phyloP scores from a whole-genome alignment of 1,140 invertebrate genomes.

The Callitettix versicolor region DNA sequence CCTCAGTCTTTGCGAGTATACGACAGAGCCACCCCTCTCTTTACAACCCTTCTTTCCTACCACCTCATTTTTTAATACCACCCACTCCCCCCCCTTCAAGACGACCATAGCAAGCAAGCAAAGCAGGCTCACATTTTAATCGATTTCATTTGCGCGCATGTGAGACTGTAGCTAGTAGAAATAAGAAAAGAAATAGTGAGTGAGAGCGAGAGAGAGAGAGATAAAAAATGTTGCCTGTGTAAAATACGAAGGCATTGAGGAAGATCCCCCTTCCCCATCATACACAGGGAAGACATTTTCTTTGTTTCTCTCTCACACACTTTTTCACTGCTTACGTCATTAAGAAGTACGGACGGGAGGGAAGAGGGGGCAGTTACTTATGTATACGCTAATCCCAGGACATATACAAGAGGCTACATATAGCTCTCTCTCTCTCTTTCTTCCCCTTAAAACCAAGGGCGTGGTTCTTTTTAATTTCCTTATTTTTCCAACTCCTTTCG shows the following conservation, averaged over 20 bases:
- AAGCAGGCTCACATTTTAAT: conserved; percentile 23
- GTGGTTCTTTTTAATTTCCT: conserved; percentile 18
- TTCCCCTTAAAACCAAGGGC: conserved; percentile 12
- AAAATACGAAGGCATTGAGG: conserved; percentile 19
- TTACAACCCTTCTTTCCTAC: conserved; percentile 14
- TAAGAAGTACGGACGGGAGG: conserved; percentile 10
- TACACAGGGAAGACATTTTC: conserved; percentile 16
- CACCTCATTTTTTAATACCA: conserved; percentile 21
- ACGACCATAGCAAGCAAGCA: conserved; percentile 2
- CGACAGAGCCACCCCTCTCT: neutral
- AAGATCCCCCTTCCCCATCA: conserved; percentile 14
- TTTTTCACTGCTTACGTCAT: conserved; percentile 20
- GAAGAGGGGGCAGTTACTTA: conserved; percentile 17
- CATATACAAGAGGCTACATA: conserved; percentile 4
- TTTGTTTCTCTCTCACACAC: conserved; percentile 20
- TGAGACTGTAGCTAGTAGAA: conserved; percentile 22
- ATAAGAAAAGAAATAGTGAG: conserved; percentile 21
- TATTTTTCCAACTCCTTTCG: conserved; percentile 3
- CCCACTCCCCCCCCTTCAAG: conserved; percentile 10
- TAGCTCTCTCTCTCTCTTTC: neutral
- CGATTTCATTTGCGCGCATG: conserved; percentile 25
- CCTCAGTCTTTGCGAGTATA: conserved; percentile 11
- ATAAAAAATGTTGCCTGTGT: conserved; percentile 20
- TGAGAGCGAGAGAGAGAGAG: conserved; percentile 17
- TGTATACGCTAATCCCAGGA: conserved; percentile 21